Evolutionary conservation across 1,140 invertebrate genomes (phyloP).

Genomic region (Chymomyza costata): DNA sequence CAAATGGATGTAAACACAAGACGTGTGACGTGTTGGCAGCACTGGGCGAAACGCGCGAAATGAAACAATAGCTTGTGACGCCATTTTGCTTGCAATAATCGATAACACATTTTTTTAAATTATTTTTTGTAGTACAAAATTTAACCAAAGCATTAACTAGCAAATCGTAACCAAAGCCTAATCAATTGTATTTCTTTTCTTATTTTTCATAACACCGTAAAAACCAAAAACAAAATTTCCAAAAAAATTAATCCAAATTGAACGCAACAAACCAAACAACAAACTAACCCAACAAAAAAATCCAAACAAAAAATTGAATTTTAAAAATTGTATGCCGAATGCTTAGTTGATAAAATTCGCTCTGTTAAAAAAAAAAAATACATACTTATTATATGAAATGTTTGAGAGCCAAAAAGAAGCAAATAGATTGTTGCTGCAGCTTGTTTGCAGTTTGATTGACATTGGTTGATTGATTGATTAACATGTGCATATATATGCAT

Average conservation of each 20-base stretch:
- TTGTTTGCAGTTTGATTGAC: conserved; percentile 65
- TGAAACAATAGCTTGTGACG: no score
- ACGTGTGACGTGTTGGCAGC: no score
- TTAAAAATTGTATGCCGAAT: conserved; percentile 35
- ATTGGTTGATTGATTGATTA: conserved; percentile 54
- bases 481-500: no score
- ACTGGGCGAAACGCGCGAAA: no score
- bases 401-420: no score
- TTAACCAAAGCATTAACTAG: no score
- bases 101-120: no score
- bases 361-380: no score
- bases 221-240: conserved; percentile 16
- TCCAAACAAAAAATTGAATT: conserved; percentile 41
- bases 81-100: no score
- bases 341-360: conserved; percentile 67
- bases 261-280: conserved; percentile 17
- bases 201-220: conserved; percentile 40
- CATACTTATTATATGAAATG: no score
- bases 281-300: conserved; percentile 8
- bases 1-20: no score
- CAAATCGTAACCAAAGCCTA: conserved; percentile 56
- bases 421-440: conserved; percentile 49
- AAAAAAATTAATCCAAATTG: conserved; percentile 16
- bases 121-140: no score
- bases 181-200: conserved; percentile 67